Base-by-base conservation (phyloP, 2,888 invertebrate genomes). In the Mylabris sibirica region DNA sequence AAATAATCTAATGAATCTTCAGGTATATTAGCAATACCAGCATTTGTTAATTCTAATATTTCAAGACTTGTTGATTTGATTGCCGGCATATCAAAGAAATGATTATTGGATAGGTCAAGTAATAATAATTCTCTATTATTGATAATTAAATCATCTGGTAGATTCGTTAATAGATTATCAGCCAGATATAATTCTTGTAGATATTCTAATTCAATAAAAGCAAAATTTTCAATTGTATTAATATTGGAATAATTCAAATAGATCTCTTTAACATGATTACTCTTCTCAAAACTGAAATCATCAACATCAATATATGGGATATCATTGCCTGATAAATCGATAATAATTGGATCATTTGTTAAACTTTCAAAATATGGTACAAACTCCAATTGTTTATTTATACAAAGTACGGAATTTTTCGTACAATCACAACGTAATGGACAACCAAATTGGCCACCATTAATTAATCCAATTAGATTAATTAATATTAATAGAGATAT, bases 291-390 rank as follows among this genome's bases (percentile, higher is more conserved):
- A 34, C 76, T 76, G 65, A 84, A 80, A 68, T 81, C 78, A 17
- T 75, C 75, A 17, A 68, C 64, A 24, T 74, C 75, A 24, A 84
- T 73, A 49, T 76, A 77, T 57, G 79, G 75, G 35, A 85, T 78
- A 30, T 79, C 76, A 69, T 84, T 84, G 14, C 79, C 79, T 2
- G 84, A 83, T 11, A 84, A 72, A 67, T 85, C 83, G 4, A 84
- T 75, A 12, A 80, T 77, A 17, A 77, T 66, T 3, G 82, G 82
- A n/a, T 75, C 75, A 34, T 69, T 74, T 9, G 77, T 72, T 6
- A 83, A 64, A 26, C 69, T 71, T 41, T 78, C 76, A 53, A 84
- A 81, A 64, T 77, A 77, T 4, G 85, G 84, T 8, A 84, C 72
- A 38, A 63, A 67, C 35, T 76, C 73, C 22, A 85, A 70, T 14